phyloP scores from a whole-genome alignment of 37 sponge, comb jelly and placozoan genomes.

The Cladorhizidae sp. region DNA sequence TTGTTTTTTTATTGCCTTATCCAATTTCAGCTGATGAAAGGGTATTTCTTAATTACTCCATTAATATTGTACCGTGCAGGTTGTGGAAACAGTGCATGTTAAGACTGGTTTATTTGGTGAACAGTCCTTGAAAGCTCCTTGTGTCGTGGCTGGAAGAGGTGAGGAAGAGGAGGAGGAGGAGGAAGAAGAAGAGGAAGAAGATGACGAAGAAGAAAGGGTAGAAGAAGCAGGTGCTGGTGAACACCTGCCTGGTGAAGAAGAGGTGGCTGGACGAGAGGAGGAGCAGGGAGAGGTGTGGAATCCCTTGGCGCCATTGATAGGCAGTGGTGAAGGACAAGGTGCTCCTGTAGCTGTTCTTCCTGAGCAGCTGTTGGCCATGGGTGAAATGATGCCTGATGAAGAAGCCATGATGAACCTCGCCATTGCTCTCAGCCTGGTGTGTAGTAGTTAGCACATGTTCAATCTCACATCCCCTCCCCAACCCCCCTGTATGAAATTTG shows the following conservation, averaged over 20 bases:
- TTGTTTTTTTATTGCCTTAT: no score
- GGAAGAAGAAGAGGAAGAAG: slow-evolving; percentile 18
- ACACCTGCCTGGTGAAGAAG: not conserved
- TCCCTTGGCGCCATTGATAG: not conserved
- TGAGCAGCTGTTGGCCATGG: slow-evolving; percentile 67
- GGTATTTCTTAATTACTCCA: no score
- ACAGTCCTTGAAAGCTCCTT: not conserved
- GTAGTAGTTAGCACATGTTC: not conserved
- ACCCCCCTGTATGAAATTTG: slow-evolving; percentile 19
- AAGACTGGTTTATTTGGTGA: no score
- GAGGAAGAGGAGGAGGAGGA: slow-evolving; percentile 27
- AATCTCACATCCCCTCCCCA: no score
- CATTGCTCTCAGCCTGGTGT: slow-evolving; percentile 71
- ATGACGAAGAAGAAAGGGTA: slow-evolving; percentile 20
- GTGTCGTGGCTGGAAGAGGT: no score
- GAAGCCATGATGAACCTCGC: slow-evolving; percentile 94
- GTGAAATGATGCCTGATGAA: slow-evolving; percentile 63
- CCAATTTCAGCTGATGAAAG: no score
- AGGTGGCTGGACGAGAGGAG: not conserved
- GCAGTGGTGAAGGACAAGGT: slow-evolving; percentile 15
- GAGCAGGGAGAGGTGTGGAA: no score
- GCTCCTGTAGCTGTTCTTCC: slow-evolving; percentile 20
- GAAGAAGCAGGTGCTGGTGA: slow-evolving; percentile 7
- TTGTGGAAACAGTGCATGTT: no score
- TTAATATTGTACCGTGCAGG: no score